Evolutionary conservation across 2,888 invertebrate species (phyloP), one percentile per base, ranked within the genome.

Genomic region (Stenichneumon culpator): DNA sequence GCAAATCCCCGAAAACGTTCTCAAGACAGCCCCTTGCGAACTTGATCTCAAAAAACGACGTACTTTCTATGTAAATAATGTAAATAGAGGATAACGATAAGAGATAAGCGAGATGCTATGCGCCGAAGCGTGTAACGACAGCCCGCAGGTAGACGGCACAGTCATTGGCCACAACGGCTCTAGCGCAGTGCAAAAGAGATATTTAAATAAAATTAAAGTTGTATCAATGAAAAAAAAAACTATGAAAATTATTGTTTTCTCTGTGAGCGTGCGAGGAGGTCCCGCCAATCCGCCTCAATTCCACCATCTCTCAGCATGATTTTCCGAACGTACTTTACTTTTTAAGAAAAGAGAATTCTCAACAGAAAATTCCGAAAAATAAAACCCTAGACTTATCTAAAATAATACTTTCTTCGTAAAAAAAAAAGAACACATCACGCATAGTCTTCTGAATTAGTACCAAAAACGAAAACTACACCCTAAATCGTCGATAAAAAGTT

Each of bases 1-100:
- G 28, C 39, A 39, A 22, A n/a, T 11, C 63, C 77, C 32, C 54
- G 47, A 50, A 70, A 79, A 85, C 22, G 57, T 82, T 82, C 82
- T 16, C 69, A 65, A 60, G 75, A 67, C 9, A 25, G 14, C 47
- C 54, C 11, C 60, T 75, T 75, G 79, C 68, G 88, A 87, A 88
- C 87, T 87, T 88, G 89, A 90, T 90, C 89, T 90, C 89, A 89
- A 84, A 87, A 72, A 78, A 87, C 87, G 77, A 87, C 89, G 87
- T 87, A 88, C 88, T 81, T 86, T 67, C 74, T 67, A 78, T 93
- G 92, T 93, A 93, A 88, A 93, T 93, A 92, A 87, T 93, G 93
- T 93, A 93, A 89, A 92, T 85, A 77, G 9, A 67, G 39, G 39
- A 67, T 39, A 67, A 36, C 28, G 44, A 52, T 67, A 52, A 75